A percentile compares a stretch with the other conserved stretches of the same genome.
Evolutionary conservation across 2,113 vertebrate genomes (phyloP).

Genomic region (Xiphophorus maculatus): DNA sequence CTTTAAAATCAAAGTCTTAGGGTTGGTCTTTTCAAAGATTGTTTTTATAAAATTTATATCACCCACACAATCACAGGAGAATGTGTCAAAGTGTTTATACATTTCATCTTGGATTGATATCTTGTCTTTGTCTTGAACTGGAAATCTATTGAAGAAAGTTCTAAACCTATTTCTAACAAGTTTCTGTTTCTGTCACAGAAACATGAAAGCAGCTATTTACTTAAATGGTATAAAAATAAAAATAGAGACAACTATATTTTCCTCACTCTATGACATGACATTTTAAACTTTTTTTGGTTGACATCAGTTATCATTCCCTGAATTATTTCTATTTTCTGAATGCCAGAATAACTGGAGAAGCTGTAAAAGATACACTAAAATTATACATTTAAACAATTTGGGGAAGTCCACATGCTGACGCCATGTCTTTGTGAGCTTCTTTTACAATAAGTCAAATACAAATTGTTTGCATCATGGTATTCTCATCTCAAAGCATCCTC

Average conservation of each 20-base stretch:
- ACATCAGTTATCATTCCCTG: no score
- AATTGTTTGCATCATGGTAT: no score
- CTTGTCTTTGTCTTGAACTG: background rate
- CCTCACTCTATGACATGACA: background rate
- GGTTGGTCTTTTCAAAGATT: background rate
- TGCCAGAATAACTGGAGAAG: no score
- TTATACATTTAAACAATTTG: no score
- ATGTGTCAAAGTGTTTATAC: background rate
- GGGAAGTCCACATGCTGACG: no score
- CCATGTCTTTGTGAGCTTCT: no score
- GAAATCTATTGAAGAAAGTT: background rate
- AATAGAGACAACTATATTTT: background rate
- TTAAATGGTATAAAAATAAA: background rate
- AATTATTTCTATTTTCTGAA: no score
- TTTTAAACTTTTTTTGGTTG: no score
- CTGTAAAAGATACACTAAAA: no score
- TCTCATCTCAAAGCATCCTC: no score
- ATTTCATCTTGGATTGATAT: background rate
- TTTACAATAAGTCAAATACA: no score
- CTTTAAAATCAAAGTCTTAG: conserved; percentile 14
- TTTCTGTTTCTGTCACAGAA: background rate
- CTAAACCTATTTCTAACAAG: background rate
- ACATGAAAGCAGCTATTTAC: background rate
- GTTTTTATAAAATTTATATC: background rate
- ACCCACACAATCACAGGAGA: background rate